phyloP scores from a whole-genome alignment of 2,888 invertebrate species.

The Orchestes rusci region DNA sequence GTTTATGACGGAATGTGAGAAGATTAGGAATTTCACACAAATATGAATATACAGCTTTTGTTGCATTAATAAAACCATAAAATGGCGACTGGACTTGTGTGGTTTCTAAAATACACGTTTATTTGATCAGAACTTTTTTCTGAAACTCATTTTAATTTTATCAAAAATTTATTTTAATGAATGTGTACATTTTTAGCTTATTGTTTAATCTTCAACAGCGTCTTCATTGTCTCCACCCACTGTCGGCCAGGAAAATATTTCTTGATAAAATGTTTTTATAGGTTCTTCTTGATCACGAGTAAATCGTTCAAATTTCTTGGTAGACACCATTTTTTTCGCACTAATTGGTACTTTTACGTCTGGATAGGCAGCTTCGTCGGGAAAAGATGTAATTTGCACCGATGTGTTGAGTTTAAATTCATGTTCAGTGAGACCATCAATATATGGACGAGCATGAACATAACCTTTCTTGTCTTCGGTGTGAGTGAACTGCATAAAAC shows the following conservation, averaged over 20 bases:
- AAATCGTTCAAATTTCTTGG: conserved; percentile 5
- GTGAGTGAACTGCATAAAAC: conserved; percentile 6
- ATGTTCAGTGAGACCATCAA: conserved; percentile 8
- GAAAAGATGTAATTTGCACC: conserved; percentile 3
- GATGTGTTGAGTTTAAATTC: conserved; percentile 7
- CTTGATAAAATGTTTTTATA: conserved; percentile 4
- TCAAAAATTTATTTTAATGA: conserved; percentile 4
- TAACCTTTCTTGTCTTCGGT: conserved; percentile 4
- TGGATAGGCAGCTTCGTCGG: conserved; percentile 4
- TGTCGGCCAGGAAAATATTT: conserved; percentile 7
- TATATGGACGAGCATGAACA: conserved; percentile 1
- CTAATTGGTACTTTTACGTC: conserved; percentile 6
- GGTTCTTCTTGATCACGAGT: not conserved
- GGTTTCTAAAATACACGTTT: no score
- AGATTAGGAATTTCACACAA: no score
- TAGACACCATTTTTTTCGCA: conserved; percentile 6
- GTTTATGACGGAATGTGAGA: no score
- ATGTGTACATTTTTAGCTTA: conserved; percentile 1
- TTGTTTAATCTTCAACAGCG: conserved; percentile 5
- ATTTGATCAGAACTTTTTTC: no score
- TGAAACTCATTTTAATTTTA: no score
- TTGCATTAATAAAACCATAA: no score
- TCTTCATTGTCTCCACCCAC: conserved; percentile 7
- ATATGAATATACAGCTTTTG: no score
- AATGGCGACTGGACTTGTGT: no score